Conservation (phyloP, 64 coral and sea anemone genomes). For the Montipora foliosa region DNA sequence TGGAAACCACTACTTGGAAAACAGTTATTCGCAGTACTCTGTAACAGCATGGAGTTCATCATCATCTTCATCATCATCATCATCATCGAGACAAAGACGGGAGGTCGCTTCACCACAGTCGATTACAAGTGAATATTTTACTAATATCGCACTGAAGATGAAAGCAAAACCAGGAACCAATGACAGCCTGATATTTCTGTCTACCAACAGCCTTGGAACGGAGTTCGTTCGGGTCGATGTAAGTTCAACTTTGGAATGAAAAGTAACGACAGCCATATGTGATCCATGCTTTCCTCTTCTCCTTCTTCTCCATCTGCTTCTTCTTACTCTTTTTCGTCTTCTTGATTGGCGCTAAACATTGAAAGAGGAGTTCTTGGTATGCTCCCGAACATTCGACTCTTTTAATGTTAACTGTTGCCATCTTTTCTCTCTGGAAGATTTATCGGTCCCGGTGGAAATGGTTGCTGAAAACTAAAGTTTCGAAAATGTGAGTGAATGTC, state of each 20-base stretch:
- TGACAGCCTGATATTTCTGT: slow-evolving; percentile 69
- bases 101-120: neutral
- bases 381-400: too few species aligned
- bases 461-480: too few species aligned
- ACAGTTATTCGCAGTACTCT: slow-evolving; percentile 83
- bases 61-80: slow-evolving; percentile 12
- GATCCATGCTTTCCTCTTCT: too few species aligned
- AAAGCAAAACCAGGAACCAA: slow-evolving; percentile 57
- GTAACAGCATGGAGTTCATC: slow-evolving; percentile 3
- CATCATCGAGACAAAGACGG: slow-evolving; percentile 43
- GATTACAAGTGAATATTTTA: slow-evolving; percentile 64
- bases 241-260: slow-evolving; percentile 1
- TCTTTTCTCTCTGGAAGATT: too few species aligned
- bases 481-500: too few species aligned
- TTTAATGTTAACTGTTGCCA: too few species aligned
- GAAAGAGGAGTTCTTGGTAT: too few species aligned
- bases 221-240: slow-evolving; percentile 85
- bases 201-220: slow-evolving; percentile 79
- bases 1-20: slow-evolving; percentile 71
- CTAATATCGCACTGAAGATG: slow-evolving; percentile 67
- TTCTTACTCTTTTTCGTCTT: neutral
- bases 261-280: too few species aligned
- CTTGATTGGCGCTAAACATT: too few species aligned
- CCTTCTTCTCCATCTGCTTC: too few species aligned
- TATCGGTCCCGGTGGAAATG: too few species aligned